These are phyloP conservation scores for Hypomecis punctinalis DNA, from an alignment of 2,888 invertebrate genomes.

Conservation along the genomic window DNA sequence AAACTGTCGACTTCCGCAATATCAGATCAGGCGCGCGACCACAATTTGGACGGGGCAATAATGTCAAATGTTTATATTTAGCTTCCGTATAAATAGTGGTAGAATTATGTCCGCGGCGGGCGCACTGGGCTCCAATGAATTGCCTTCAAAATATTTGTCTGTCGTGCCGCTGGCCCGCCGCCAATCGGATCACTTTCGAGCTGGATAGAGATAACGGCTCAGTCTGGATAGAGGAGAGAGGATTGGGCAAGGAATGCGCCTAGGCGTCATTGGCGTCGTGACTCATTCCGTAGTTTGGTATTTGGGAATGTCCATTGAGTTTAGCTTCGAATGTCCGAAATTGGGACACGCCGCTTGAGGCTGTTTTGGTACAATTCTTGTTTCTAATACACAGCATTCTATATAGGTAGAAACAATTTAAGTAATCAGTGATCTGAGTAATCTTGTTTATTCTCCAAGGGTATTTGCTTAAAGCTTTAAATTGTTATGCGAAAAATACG, in stretches of 20 bases:
- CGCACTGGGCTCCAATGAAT: slow-evolving; percentile 71
- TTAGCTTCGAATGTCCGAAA: slow-evolving; percentile 23
- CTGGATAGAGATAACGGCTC: slow-evolving; percentile 63
- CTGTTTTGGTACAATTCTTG: background rate
- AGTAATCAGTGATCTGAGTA: too few species aligned
- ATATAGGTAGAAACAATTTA: too few species aligned
- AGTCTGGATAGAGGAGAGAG: slow-evolving; percentile 54
- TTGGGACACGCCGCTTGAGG: slow-evolving; percentile 15
- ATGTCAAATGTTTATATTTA: slow-evolving; percentile 75
- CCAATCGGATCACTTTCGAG: slow-evolving; percentile 82
- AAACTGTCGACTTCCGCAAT: slow-evolving; percentile 61
- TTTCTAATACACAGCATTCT: too few species aligned
- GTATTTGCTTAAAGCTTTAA: too few species aligned
- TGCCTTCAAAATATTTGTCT: slow-evolving; percentile 81
- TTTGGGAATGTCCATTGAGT: slow-evolving; percentile 47
- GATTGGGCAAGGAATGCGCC: slow-evolving; percentile 49
- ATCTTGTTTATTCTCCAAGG: too few species aligned
- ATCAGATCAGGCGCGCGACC: slow-evolving; percentile 49
- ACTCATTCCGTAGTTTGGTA: slow-evolving; percentile 53
- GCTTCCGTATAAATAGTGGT: slow-evolving; percentile 70
- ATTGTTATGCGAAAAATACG: too few species aligned
- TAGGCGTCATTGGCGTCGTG: slow-evolving; percentile 51
- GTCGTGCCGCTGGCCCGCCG: slow-evolving; percentile 72
- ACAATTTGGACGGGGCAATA: slow-evolving; percentile 62
- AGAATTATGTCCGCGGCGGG: slow-evolving; percentile 65